Base-by-base conservation (phyloP, 1,140 invertebrate genomes). In the Pseudomyrmex flavicornis region DNA sequence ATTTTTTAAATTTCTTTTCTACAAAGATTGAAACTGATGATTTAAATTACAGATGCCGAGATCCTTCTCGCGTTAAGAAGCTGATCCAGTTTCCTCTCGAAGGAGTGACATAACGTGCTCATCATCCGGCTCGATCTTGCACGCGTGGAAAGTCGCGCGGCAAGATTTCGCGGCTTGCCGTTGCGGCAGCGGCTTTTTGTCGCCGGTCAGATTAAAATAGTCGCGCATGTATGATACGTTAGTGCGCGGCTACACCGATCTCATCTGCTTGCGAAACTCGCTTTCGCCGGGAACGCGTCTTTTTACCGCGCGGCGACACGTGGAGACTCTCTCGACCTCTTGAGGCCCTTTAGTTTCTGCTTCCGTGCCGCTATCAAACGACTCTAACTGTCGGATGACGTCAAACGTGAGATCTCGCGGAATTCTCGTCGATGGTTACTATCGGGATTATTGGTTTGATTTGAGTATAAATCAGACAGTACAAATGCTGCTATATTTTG, bases 361-460 rank as follows among this genome's bases (percentile, higher is more conserved):
- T 90, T 90, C 87, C 87, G 84, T 89, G 77, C 87, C 88, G 89
- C 90, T 87, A 88, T 91, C 88, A 35, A 35, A 74, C 66, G 58
- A 15, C 73, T 85, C 17, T 77, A 85, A 79, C 79, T 83, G 50
- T 66, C 17, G 54, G 10, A 66, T 88, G 83, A 88, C 87, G 83
- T 88, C 83, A 84, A 86, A 80, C 58, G 20, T 46, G 9, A 4
- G n/a, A 82, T 62, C 56, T 65, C 59, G 74, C 56, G 50, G 44
- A 48, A n/a, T 56, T n/a, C 68, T 26, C 44, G 50, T 70, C 44
- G 35, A 79, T 79, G 13, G 17, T 12, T 17, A 56, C 26, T 77
- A 70, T 59, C 17, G 52, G 9, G 10, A n/a, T 13, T 35, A 7
- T 35, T 35, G 58, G 35, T 22, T 17, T 26, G 26, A 26, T 26